phyloP scores from a whole-genome alignment of 2,797 vertebrate genomes.

The Podarcis lilfordi region DNA sequence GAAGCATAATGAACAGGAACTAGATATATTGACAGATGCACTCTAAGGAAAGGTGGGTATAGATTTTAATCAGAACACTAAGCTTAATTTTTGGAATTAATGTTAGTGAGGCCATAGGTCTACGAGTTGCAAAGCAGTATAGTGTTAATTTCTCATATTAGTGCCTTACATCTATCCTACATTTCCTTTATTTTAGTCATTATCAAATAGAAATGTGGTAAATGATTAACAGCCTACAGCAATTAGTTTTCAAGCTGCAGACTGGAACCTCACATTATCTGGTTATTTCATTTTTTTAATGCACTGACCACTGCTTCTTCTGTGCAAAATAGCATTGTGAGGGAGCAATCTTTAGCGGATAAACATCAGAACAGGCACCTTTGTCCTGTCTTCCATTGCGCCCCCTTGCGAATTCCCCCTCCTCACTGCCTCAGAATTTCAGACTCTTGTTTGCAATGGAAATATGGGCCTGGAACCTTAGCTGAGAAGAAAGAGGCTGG shows the following conservation, averaged over 20 bases:
- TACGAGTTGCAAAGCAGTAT: not conserved
- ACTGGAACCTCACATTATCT: not conserved
- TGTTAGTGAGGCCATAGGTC: not conserved
- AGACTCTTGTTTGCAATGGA: not conserved
- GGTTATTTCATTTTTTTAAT: not conserved
- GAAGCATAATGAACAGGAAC: not conserved
- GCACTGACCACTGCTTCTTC: not conserved
- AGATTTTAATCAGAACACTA: not conserved
- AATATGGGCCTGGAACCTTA: not conserved
- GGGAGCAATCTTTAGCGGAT: not conserved
- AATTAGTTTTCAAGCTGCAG: not conserved
- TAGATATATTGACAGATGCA: not conserved
- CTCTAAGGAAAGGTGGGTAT: not conserved
- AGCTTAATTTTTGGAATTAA: not conserved
- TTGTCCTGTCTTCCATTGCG: not conserved
- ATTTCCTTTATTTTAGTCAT: slow-evolving; percentile 1
- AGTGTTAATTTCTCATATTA: not conserved
- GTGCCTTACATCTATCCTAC: not conserved
- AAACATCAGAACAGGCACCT: not conserved
- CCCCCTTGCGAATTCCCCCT: too few species aligned
- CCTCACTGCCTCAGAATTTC: not conserved
- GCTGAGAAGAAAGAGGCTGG: not conserved
- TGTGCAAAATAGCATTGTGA: not conserved
- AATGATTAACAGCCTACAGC: not conserved
- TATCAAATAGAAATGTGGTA: not conserved